Base-by-base conservation (phyloP, 2,888 invertebrate genomes). In the Iselma pallidipennis region DNA sequence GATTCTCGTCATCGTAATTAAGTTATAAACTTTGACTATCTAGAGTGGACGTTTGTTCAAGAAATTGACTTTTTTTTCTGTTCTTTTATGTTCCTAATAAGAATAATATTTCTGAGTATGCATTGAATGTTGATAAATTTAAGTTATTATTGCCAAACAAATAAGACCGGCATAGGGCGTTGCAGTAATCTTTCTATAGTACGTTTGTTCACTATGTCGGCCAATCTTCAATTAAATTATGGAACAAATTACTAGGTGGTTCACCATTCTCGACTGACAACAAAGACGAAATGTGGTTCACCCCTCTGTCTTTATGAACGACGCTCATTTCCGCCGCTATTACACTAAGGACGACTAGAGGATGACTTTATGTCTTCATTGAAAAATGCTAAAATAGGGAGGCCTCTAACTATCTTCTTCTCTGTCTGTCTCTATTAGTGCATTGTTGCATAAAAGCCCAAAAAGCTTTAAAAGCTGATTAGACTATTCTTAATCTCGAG, bases 1-100 rank as follows among this genome's bases (percentile, higher is more conserved):
- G 52, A 42, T 55, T 26, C 14, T 62, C 57, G 50, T 52, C n/a
- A n/a, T n/a, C 57, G 54, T 70, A 67, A 70, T 68, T 64, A 66
- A 68, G 67, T 67, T 31, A 61, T 68, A 68, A 70, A 70, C 61
- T 67, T 67, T 64, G 65, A 67, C 67, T 62, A 59, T 21, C 42
- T 42, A n/a, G n/a, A n/a, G n/a, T n/a, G 42, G 4, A 21, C 19
- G 42, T 37, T 37, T 4, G 33, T n/a, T n/a, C n/a, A n/a, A n/a
- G n/a, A n/a, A n/a, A n/a, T n/a, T n/a, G n/a, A n/a, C n/a, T n/a
- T n/a, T n/a, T n/a, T n/a, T n/a, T n/a, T n/a, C n/a, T n/a, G n/a
- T n/a, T n/a, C n/a, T n/a, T n/a, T n/a, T n/a, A n/a, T n/a, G n/a
- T n/a, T n/a, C n/a, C n/a, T n/a, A n/a, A n/a, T n/a, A n/a, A n/a